Evolutionary conservation across 2,888 invertebrate species (phyloP).

Genomic region (Steinernema scapterisci): DNA sequence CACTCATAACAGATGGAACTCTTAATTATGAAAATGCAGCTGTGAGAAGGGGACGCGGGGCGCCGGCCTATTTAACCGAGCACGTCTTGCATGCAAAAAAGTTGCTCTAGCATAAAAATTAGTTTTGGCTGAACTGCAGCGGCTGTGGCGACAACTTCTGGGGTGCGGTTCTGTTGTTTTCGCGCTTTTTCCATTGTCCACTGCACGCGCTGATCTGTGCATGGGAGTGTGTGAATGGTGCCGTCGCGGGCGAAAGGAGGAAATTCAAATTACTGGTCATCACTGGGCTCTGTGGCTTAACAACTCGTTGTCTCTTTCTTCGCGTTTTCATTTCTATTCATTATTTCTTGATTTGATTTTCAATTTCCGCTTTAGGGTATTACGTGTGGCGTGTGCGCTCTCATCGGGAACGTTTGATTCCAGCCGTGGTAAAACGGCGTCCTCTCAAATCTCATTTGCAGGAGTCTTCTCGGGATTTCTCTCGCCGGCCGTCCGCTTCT

Average conservation of each 20-base stretch:
- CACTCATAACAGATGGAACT: constrained; percentile 6
- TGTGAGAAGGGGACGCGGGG: not conserved
- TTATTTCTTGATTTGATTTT: constrained; percentile 18
- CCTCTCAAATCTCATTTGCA: constrained; percentile 6
- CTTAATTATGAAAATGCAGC: constrained; percentile 13
- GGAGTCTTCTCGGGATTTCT: constrained; percentile 6
- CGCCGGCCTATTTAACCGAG: not conserved
- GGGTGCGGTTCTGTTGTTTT: constrained; percentile 1
- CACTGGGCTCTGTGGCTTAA: not conserved
- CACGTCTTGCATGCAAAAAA: not conserved
- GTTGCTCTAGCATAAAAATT: constrained; percentile 1
- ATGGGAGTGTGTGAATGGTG: constrained; percentile 13
- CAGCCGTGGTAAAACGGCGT: not conserved
- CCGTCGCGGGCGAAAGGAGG: not conserved
- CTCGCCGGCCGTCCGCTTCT: not conserved
- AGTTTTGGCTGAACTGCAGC: not conserved
- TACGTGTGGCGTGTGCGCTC: not conserved
- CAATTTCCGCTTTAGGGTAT: constrained; percentile 15
- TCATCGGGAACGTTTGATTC: constrained; percentile 3
- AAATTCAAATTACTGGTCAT: constrained; percentile 1
- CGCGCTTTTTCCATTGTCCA: constrained; percentile 23
- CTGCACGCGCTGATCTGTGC: not conserved
- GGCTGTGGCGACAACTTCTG: not conserved
- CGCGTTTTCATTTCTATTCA: constrained; percentile 3
- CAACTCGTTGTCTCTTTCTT: constrained; percentile 2